A percentile compares a stretch with the other conserved stretches of the same genome.
These are phyloP conservation scores for Montifringilla adamsi DNA, from an alignment of 2,113 vertebrate species.

Conservation along the genomic window DNA sequence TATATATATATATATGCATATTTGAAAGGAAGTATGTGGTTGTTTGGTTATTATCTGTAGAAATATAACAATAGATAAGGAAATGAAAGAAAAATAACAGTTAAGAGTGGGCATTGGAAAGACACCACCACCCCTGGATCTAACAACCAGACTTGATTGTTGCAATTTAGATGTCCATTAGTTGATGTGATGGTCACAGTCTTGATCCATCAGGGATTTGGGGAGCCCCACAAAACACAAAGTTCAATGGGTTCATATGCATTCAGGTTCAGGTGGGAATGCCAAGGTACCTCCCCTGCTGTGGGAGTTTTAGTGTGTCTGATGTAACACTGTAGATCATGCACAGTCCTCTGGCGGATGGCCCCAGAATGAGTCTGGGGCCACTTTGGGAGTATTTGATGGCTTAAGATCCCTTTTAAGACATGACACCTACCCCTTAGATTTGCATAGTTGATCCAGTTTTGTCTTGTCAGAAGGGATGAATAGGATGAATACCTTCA, in stretches of 20 bases:
- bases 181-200: not conserved
- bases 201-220: not conserved
- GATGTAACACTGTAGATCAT: not conserved
- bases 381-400: not conserved
- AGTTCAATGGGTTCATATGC: not conserved
- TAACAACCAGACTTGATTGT: not conserved
- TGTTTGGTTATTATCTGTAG: not conserved
- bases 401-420: not conserved
- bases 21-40: not conserved
- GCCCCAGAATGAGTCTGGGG: not conserved
- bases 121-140: not conserved
- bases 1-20: too few relatives aligned
- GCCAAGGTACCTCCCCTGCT: not conserved
- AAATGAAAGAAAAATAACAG: not conserved
- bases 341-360: not conserved
- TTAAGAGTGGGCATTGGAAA: not conserved
- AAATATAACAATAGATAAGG: not conserved
- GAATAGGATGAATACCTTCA: not conserved
- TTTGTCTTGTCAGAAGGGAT: not conserved
- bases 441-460: not conserved
- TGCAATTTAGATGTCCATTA: not conserved
- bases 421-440: too few relatives aligned
- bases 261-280: not conserved
- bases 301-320: not conserved
- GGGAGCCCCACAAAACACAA: not conserved